phyloP scores from a whole-genome alignment of 2,888 invertebrate species.

The Cantharis rufa region DNA sequence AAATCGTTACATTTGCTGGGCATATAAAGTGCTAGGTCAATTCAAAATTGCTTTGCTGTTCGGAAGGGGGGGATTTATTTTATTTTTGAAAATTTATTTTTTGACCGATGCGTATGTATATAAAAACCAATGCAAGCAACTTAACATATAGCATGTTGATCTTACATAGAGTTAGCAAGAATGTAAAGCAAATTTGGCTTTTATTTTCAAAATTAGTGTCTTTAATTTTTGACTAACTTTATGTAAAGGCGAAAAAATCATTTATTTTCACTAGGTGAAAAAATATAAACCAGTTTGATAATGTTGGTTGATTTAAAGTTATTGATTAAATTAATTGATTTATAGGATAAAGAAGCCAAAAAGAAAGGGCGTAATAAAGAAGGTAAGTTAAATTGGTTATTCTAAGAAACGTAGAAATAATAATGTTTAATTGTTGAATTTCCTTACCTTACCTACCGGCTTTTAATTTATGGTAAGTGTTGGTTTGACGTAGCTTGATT shows the following conservation, averaged over 20 bases:
- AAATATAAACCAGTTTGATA: neutral
- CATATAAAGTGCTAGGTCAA: conserved; percentile 13
- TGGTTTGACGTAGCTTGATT: conserved; percentile 26
- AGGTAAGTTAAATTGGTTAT: conserved; percentile 65
- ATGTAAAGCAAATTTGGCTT: neutral
- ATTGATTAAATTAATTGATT: conserved; percentile 31
- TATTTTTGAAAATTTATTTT: neutral
- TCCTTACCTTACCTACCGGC: conserved; percentile 29
- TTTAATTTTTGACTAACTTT: neutral
- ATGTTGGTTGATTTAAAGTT: neutral
- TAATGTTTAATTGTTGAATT: conserved; percentile 25
- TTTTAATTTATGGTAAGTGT: conserved; percentile 46
- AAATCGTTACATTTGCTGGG: conserved; percentile 14
- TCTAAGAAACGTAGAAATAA: conserved; percentile 24
- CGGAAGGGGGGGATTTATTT: conserved; percentile 1
- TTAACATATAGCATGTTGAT: neutral
- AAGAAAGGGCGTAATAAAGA: conserved; percentile 89
- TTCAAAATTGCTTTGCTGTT: conserved; percentile 15
- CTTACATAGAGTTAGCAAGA: neutral
- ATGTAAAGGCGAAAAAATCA: neutral
- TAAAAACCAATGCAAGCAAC: neutral
- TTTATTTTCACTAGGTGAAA: neutral
- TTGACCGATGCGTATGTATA: neutral
- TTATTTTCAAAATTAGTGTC: neutral
- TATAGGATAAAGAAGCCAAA: conserved; percentile 83